Evolutionary conservation across 2,113 vertebrate species (phyloP).

Genomic region (Gallinago media): DNA sequence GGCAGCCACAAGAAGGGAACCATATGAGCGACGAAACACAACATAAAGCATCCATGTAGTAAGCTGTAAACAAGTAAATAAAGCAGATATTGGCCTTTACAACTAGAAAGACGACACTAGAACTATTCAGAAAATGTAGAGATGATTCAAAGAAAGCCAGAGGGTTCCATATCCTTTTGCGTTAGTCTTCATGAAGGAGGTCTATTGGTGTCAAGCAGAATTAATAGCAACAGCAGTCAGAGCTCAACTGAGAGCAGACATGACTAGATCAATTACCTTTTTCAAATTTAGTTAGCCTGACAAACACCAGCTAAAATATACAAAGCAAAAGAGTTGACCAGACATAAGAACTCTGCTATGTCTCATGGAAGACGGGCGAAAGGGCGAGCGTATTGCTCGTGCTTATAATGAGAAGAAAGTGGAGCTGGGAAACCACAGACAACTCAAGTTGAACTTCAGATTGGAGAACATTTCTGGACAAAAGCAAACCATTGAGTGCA

Average conservation of each 20-base stretch:
- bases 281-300: background rate
- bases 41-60: background rate
- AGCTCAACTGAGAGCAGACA: background rate
- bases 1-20: background rate
- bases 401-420: background rate
- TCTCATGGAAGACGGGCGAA: background rate
- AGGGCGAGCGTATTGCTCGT: rapidly evolving
- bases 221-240: background rate
- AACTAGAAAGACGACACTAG: background rate
- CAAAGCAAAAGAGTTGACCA: background rate
- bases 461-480: background rate
- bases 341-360: background rate
- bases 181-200: background rate
- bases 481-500: background rate
- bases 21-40: background rate
- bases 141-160: background rate
- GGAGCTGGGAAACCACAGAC: background rate
- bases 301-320: background rate
- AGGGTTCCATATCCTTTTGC: background rate
- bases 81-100: background rate
- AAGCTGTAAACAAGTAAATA: background rate
- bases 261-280: background rate
- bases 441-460: background rate
- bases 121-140: background rate
- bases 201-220: background rate